These are phyloP conservation scores for Urocyon cinereoargenteus DNA, from an alignment of 2,797 vertebrate genomes.

Conservation along the genomic window DNA sequence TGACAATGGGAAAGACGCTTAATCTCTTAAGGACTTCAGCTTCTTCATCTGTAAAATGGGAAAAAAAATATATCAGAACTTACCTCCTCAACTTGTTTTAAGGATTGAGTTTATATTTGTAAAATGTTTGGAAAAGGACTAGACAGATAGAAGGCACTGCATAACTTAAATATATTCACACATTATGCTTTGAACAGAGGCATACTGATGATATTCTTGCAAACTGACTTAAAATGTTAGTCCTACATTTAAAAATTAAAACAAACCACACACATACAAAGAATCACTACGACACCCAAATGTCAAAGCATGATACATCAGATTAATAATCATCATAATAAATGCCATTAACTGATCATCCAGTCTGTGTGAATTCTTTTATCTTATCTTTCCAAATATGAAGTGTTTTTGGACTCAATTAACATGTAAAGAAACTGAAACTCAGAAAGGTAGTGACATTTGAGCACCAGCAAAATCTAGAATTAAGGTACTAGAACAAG, in stretches of 20 bases:
- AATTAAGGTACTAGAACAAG: background rate
- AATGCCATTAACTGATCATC: background rate
- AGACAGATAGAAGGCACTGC: background rate
- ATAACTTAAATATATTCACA: background rate
- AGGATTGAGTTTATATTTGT: background rate
- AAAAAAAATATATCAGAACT: background rate
- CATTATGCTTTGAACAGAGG: background rate
- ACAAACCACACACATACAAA: background rate
- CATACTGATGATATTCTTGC: background rate
- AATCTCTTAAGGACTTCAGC: background rate
- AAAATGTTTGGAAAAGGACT: background rate
- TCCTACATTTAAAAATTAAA: constrained; percentile 27
- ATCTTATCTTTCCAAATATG: constrained; percentile 50
- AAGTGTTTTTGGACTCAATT: background rate
- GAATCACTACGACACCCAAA: background rate
- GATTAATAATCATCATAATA: background rate
- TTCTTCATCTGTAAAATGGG: background rate
- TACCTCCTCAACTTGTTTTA: background rate
- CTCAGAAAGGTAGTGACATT: background rate
- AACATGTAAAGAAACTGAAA: background rate
- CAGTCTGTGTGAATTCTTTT: background rate
- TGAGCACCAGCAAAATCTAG: background rate
- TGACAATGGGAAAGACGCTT: background rate
- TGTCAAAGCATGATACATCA: background rate
- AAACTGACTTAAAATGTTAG: constrained; percentile 47